Conservation (phyloP, 2,888 invertebrate genomes). For the Idaea dimidiata region DNA sequence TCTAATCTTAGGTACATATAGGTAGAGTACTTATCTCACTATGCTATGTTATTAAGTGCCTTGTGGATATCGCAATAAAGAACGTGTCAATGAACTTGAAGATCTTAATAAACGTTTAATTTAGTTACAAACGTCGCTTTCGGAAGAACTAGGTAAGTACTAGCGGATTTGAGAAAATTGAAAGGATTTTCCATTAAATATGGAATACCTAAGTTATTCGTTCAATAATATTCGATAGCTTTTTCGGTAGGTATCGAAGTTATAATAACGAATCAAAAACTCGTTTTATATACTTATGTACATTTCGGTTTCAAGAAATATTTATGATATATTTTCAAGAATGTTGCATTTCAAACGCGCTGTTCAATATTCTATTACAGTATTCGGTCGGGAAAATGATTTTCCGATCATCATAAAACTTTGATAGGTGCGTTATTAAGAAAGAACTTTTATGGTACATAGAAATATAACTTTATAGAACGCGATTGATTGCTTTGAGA, state of each 20-base stretch:
- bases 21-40: neutral
- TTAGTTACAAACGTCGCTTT: neutral
- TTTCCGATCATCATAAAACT: constrained; percentile 1
- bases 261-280: neutral
- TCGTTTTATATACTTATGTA: neutral
- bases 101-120: neutral
- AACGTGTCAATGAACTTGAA: neutral
- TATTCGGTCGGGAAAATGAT: neutral
- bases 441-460: neutral
- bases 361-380: neutral
- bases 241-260: neutral
- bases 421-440: neutral
- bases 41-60: neutral
- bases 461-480: neutral
- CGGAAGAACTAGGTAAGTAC: neutral
- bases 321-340: neutral
- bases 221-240: neutral
- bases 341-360: neutral
- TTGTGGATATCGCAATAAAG: neutral
- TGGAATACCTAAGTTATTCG: neutral
- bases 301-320: neutral
- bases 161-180: neutral
- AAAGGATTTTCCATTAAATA: neutral
- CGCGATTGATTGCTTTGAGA: neutral
- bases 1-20: neutral